Evolutionary conservation across 2,797 vertebrate genomes (phyloP).

Genomic region (Darevskia mixta): DNA sequence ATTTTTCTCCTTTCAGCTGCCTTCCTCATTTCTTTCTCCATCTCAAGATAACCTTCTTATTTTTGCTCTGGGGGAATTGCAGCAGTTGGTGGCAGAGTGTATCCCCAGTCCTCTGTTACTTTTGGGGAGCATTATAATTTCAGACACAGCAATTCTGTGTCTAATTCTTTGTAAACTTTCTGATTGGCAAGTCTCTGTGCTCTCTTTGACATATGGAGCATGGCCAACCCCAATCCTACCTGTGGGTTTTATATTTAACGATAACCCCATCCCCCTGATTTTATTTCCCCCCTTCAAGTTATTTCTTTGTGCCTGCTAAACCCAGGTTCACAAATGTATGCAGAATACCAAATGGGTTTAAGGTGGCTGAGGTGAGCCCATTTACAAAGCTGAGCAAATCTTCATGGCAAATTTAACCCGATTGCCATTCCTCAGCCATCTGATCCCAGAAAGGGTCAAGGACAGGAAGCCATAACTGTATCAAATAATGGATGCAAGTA

Average conservation of each 20-base stretch:
- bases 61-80: background rate
- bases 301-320: slow-evolving; percentile 28
- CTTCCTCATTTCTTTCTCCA: background rate
- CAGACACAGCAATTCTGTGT: background rate
- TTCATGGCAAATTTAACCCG: slow-evolving; percentile 45
- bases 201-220: background rate
- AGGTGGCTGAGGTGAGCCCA: slow-evolving; percentile 49
- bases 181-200: background rate
- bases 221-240: too few species aligned
- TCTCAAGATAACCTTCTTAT: background rate
- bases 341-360: slow-evolving; percentile 39
- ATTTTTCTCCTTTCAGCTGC: background rate
- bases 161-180: background rate
- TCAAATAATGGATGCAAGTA: slow-evolving; percentile 58
- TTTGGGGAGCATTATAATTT: background rate
- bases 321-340: slow-evolving; percentile 31
- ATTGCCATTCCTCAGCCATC: slow-evolving; percentile 46
- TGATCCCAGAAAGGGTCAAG: slow-evolving; percentile 60
- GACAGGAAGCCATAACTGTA: slow-evolving; percentile 53
- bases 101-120: background rate
- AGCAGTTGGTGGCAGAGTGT: background rate
- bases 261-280: background rate
- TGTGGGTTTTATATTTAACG: background rate
- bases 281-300: background rate
- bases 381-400: slow-evolving; percentile 58